Conservation (phyloP, 2,797 vertebrate species). For the Galaxias olidus region DNA sequence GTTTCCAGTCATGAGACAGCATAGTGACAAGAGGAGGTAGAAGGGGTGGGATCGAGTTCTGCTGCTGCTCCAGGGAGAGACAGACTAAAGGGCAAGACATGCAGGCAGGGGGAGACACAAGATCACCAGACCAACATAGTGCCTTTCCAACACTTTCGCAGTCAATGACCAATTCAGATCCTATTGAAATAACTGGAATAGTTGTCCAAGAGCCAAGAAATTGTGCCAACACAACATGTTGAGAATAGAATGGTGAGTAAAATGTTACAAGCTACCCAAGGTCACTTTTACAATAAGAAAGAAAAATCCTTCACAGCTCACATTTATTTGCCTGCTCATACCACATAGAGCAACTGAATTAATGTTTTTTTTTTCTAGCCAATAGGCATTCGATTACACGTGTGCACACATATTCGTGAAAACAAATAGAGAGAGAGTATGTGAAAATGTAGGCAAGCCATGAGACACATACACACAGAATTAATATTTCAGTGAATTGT, state of each 20-base stretch:
- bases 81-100: neutral
- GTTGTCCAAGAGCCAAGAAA: conserved; percentile 32
- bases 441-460: conserved; percentile 38
- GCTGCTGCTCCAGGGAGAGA: conserved; percentile 23
- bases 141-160: conserved; percentile 18
- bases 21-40: conserved; percentile 45
- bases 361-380: conserved; percentile 19
- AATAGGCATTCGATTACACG: neutral
- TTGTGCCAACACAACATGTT: conserved; percentile 18
- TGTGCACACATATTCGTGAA: conserved; percentile 33
- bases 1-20: conserved; percentile 77
- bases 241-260: neutral
- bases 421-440: conserved; percentile 55
- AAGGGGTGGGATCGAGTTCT: conserved; percentile 13
- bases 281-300: too few relatives aligned
- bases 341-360: conserved; percentile 23
- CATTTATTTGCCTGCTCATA: neutral
- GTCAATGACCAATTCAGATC: conserved; percentile 33
- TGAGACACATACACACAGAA: conserved; percentile 43
- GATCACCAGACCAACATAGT: conserved; percentile 40
- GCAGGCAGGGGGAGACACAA: conserved; percentile 14
- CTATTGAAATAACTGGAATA: conserved; percentile 52
- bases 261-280: too few relatives aligned
- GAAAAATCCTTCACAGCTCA: neutral
- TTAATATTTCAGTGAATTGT: conserved; percentile 77